Evolutionary conservation across 2,888 invertebrate species (phyloP), one percentile per base, ranked within the genome.

Genomic region (Brachyptera risi): DNA sequence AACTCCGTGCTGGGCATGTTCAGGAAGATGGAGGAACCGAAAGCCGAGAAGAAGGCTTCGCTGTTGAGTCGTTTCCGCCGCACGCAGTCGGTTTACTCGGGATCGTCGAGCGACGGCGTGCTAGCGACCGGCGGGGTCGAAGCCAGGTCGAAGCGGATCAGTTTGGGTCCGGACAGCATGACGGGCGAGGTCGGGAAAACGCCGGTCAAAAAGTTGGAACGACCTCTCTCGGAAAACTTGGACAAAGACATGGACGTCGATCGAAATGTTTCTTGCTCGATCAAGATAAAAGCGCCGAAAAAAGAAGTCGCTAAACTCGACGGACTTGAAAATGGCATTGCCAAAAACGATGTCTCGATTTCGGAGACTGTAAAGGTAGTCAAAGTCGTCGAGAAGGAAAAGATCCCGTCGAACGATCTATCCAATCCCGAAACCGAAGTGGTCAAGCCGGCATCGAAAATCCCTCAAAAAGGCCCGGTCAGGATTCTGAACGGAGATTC

Each of bases 1-100:
- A 86, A 85, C 71, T 83, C 84, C 69, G 89, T 92, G 47, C 75
- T 92, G 61, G 89, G 90, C 0, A 75, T 91, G 2, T 89, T 92
- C 68, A 87, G 86, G 67, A 88, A 86, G 61, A 62, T 67, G 40
- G 76, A 75, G 47, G 63, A 69, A 21, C 3, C 68, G 69, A 51
- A n/a, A n/a, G n/a, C n/a, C n/a, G n/a, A n/a, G n/a, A n/a, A 68
- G 2, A 70, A 69, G 1, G 54, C 63, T 0, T 51, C 68, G 1
- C 60, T 69, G 4, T 21, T 56, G 19, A 24, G 54, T 19, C 63
- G 67, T 1, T 65, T 61, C 1, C 74, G 72, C 65, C 73, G 70
- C 62, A 75, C 74, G 50, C 74, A 42, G 44, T 40, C 74, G 1
- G 68, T 67, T 17, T 70, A 71, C 62, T 66, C 66, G 23, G 70